Conservation (phyloP, 2,797 vertebrate genomes). For the Paguma larvata region DNA sequence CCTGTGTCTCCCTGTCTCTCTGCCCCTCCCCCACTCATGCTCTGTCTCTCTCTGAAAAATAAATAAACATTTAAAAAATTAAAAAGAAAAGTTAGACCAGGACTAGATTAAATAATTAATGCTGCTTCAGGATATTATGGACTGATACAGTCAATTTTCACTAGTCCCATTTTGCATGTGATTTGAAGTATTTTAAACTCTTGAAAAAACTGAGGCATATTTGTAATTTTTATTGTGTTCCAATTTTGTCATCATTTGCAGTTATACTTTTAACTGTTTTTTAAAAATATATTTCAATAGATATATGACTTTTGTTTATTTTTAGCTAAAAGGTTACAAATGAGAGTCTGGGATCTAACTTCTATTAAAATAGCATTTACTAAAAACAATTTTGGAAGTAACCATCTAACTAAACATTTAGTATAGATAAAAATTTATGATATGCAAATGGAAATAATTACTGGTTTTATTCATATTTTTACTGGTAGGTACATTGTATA, state of each 20-base stretch:
- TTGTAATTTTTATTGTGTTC: neutral
- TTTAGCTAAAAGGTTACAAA: constrained; percentile 39
- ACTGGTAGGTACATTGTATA: neutral
- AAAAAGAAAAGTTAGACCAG: neutral
- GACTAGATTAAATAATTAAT: neutral
- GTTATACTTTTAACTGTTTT: constrained; percentile 4
- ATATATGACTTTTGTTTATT: constrained; percentile 33
- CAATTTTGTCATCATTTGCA: constrained; percentile 25
- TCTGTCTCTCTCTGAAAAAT: no score
- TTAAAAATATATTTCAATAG: neutral
- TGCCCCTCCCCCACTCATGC: no score
- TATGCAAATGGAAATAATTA: neutral
- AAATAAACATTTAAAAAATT: no score
- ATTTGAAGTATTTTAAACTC: constrained; percentile 22
- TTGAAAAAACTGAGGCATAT: neutral
- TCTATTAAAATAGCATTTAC: neutral
- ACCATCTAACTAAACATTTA: neutral
- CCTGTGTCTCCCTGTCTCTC: no score
- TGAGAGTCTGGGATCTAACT: neutral
- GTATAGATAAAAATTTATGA: neutral
- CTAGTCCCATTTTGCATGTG: constrained; percentile 23
- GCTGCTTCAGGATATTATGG: constrained; percentile 17
- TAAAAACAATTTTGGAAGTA: constrained; percentile 32
- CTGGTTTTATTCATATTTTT: neutral
- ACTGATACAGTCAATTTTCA: neutral